Evolutionary conservation across 2,888 invertebrate genomes (phyloP).

Genomic region (Cerastoderma edule): DNA sequence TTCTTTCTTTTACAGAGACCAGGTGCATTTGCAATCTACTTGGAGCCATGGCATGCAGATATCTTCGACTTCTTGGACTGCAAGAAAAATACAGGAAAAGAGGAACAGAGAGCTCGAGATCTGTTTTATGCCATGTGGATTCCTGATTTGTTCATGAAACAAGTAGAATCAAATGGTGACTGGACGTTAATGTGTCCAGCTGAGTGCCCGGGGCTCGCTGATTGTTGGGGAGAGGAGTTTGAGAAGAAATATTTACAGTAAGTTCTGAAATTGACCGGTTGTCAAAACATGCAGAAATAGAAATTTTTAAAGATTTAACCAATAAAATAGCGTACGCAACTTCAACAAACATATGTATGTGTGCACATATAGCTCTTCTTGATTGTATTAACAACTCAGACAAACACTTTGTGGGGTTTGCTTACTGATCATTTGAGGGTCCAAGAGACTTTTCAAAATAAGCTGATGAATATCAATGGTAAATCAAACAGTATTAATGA

Average conservation of each 20-base stretch:
- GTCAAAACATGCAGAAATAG: too few relatives aligned
- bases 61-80: slow-evolving; percentile 97
- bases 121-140: slow-evolving; percentile 99
- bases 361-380: too few relatives aligned
- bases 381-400: too few relatives aligned
- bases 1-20: slow-evolving; percentile 87
- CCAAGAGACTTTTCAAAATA: too few relatives aligned
- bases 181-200: slow-evolving; percentile 99
- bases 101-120: slow-evolving; percentile 96
- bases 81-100: slow-evolving; percentile 97
- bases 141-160: slow-evolving; percentile 98
- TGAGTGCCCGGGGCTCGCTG: slow-evolving; percentile 94
- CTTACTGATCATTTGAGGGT: too few relatives aligned
- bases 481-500: too few relatives aligned
- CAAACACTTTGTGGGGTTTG: too few relatives aligned
- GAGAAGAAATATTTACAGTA: slow-evolving; percentile 92
- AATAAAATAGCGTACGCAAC: too few relatives aligned
- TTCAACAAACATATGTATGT: too few relatives aligned
- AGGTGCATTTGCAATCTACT: slow-evolving; percentile 98
- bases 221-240: slow-evolving; percentile 98
- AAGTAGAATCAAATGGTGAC: slow-evolving; percentile 90
- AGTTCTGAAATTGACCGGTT: slow-evolving; percentile 52
- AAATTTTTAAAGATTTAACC: too few relatives aligned
- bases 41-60: slow-evolving; percentile 99
- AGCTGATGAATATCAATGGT: too few relatives aligned